These are phyloP conservation scores for Siniperca scherzeri DNA, from an alignment of 2,797 vertebrate genomes.

Conservation along the genomic window DNA sequence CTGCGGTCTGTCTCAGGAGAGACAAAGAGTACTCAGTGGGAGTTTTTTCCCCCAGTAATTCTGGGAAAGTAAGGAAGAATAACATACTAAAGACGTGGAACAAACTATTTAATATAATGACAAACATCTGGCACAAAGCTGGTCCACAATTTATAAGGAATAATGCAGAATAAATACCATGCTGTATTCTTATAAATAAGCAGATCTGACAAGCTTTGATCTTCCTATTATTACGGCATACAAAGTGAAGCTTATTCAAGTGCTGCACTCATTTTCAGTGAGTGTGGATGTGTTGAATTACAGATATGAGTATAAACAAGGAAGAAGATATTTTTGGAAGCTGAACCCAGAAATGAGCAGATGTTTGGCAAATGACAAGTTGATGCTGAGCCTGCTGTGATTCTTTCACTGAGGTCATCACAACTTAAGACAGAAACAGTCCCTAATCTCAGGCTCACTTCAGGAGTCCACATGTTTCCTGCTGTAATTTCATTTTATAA, in stretches of 20 bases:
- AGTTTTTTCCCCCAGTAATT: no score
- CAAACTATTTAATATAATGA: conserved; percentile 15
- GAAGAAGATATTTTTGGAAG: not conserved
- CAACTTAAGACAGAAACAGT: not conserved
- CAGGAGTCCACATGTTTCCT: not conserved
- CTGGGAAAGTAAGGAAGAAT: not conserved
- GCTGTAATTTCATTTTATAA: not conserved
- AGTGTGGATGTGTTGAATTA: not conserved
- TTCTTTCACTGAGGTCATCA: not conserved
- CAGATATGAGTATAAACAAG: not conserved
- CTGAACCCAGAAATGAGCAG: not conserved
- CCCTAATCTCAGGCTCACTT: not conserved
- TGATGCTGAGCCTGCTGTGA: not conserved
- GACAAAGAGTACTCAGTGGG: not conserved
- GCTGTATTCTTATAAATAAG: conserved; percentile 5
- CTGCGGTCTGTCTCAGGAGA: no score
- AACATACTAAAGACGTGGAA: not conserved
- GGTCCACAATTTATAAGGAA: conserved; percentile 3
- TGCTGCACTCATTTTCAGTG: not conserved
- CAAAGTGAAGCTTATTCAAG: not conserved
- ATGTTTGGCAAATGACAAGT: not conserved
- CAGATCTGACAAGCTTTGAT: not conserved
- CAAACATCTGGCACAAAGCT: conserved; percentile 6
- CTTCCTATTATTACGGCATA: not conserved
- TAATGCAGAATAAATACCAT: conserved; percentile 9